A percentile compares a stretch with the other conserved stretches of the same genome.
phyloP scores from a whole-genome alignment of 2,113 vertebrate species.

The Ictidomys tridecemlineatus region DNA sequence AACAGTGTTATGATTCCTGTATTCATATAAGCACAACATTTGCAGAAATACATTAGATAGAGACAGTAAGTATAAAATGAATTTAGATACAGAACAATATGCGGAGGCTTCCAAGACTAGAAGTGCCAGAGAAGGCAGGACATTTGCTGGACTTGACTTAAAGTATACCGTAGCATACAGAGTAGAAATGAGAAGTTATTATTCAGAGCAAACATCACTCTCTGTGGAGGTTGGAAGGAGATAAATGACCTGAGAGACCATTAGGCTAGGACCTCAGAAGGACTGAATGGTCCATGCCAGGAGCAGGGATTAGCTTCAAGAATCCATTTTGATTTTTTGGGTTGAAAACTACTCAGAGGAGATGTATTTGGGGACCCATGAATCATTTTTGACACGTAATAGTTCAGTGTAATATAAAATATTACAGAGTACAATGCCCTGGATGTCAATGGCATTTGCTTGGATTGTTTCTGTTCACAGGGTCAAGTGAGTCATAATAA shows the following conservation, averaged over 20 bases:
- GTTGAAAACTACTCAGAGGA: not conserved
- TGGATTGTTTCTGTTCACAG: not conserved
- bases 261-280: not conserved
- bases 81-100: not conserved
- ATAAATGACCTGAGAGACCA: not conserved
- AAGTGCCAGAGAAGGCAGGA: not conserved
- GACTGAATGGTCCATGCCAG: not conserved
- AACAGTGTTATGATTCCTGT: not conserved
- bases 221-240: not conserved
- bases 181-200: not conserved
- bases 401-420: not conserved
- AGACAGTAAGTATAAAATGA: not conserved
- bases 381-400: conserved; percentile 47
- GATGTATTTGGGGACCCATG: not conserved
- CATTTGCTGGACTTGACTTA: not conserved
- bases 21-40: not conserved
- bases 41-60: not conserved
- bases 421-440: not conserved
- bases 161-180: not conserved
- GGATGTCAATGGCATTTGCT: not conserved
- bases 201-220: not conserved
- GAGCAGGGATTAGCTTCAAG: not conserved
- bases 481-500: not conserved
- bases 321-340: conserved; percentile 27
- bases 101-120: not conserved